A percentile compares a stretch with the other conserved stretches of the same genome.
phyloP scores from a whole-genome alignment of 2,888 invertebrate species.

The Dryocosmus kuriphilus region DNA sequence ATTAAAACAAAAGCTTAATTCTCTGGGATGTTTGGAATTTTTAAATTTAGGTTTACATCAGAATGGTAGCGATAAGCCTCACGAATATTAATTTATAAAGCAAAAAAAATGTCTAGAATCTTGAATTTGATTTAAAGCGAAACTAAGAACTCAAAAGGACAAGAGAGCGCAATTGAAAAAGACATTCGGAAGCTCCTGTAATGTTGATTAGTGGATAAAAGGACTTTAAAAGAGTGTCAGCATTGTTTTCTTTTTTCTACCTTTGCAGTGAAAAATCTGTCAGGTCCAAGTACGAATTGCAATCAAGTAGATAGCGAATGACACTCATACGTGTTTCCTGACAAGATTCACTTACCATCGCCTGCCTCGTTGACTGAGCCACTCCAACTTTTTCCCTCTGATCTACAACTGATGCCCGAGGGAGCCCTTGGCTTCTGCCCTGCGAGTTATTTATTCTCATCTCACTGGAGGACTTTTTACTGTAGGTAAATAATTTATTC shows the following conservation, averaged over 20 bases:
- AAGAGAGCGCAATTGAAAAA: not conserved
- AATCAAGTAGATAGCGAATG: not conserved
- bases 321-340: not conserved
- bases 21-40: no score
- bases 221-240: not conserved
- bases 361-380: not conserved
- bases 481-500: not conserved
- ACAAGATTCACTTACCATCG: not conserved
- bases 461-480: not conserved
- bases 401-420: not conserved
- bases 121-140: no score
- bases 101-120: no score
- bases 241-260: not conserved
- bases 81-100: no score
- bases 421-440: not conserved
- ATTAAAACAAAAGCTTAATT: no score
- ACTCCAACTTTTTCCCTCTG: not conserved
- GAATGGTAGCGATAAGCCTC: no score
- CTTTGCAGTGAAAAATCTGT: not conserved
- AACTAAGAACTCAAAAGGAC: not conserved
- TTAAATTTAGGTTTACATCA: no score
- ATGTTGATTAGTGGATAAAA: not conserved
- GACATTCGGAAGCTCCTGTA: not conserved
- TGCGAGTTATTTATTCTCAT: conserved; percentile 3
- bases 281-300: not conserved